A percentile compares a stretch with the other conserved stretches of the same genome.
These are phyloP conservation scores for Galeopsomyia nigrocyanea DNA, from an alignment of 2,888 invertebrate species.

Conservation along the genomic window DNA sequence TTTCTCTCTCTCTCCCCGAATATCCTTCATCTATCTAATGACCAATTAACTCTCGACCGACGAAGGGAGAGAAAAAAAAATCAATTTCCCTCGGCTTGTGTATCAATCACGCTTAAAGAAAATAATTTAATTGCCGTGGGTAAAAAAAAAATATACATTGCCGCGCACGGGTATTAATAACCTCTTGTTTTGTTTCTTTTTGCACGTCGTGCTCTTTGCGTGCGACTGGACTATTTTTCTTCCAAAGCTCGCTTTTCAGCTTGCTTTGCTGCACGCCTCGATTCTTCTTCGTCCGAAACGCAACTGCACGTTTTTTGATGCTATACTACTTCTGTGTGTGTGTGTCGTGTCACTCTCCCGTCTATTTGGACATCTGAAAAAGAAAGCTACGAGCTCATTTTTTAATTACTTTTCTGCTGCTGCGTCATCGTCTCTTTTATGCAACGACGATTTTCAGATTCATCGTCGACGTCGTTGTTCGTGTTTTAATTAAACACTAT, in stretches of 20 bases:
- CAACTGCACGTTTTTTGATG: too few species aligned
- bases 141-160: conserved; percentile 11
- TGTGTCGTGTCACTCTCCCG: too few species aligned
- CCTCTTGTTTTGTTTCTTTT: conserved; percentile 8
- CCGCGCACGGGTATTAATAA: conserved; percentile 33
- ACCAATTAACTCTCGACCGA: neutral
- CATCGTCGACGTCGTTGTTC: too few species aligned
- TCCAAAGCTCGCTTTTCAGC: neutral
- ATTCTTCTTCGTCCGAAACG: conserved; percentile 8
- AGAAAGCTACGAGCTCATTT: neutral
- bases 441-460: neutral
- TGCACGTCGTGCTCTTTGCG: conserved; percentile 12
- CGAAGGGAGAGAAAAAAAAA: too few species aligned
- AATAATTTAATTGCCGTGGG: conserved; percentile 32
- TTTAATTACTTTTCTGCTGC: neutral
- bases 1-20: neutral
- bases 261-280: neutral
- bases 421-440: neutral
- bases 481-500: neutral
- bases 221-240: conserved; percentile 28
- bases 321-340: too few species aligned
- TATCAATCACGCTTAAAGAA: conserved; percentile 38
- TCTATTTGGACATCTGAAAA: too few species aligned
- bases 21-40: too few species aligned
- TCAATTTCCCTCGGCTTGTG: neutral